These are phyloP conservation scores for Thera britannica DNA, from an alignment of 2,888 invertebrate genomes.

Conservation along the genomic window DNA sequence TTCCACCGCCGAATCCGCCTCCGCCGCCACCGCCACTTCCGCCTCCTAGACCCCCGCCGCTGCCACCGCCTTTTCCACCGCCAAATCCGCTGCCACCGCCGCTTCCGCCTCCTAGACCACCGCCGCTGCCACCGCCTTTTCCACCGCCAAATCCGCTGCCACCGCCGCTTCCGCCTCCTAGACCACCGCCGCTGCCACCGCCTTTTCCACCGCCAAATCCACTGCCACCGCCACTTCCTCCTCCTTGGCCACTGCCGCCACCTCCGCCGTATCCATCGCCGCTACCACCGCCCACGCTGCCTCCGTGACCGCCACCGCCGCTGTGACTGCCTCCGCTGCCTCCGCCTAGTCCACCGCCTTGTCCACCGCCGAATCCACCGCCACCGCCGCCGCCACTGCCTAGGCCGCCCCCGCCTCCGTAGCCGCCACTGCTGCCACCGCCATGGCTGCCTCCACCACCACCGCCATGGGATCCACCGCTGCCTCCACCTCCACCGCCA, in stretches of 20 bases:
- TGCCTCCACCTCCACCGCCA: constrained; percentile 30
- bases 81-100: constrained; percentile 10
- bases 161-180: constrained; percentile 64
- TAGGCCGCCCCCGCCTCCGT: not conserved
- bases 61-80: not conserved
- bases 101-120: not conserved
- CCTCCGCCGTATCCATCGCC: constrained; percentile 3
- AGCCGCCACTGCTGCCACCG: not conserved
- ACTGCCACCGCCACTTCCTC: not conserved
- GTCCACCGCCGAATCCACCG: not conserved
- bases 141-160: constrained; percentile 55
- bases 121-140: constrained; percentile 16
- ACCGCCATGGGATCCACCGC: not conserved
- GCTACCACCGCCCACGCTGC: not conserved
- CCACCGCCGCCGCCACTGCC: constrained; percentile 2
- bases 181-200: not conserved
- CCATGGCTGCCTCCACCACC: not conserved
- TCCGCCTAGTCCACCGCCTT: constrained; percentile 30
- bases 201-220: not conserved
- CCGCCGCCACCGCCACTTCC: constrained; percentile 30
- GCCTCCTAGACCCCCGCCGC: constrained; percentile 37
- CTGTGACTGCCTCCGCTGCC: not conserved
- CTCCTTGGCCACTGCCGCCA: constrained; percentile 25
- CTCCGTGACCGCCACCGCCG: not conserved
- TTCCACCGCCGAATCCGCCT: constrained; percentile 14